Evolutionary conservation across 2,888 invertebrate species (phyloP), one percentile per base, ranked within the genome.

Genomic region (Tanypteryx hageni): DNA sequence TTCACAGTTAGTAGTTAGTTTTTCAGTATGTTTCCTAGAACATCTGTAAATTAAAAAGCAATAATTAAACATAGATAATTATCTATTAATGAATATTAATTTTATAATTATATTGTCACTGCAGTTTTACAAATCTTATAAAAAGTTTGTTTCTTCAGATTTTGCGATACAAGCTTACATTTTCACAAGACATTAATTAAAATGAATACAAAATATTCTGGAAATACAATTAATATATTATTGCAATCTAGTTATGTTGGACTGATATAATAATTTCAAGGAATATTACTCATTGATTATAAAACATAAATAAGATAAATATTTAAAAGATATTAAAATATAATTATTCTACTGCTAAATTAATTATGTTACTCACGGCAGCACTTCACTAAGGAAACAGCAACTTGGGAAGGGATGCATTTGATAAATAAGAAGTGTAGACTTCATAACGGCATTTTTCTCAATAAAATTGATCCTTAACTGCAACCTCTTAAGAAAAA

Each of bases 41-140:
- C 64, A 68, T 13, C 64, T 64, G 89, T 18, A 61, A 61, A 68
- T 13, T 44, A 89, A 18, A 31, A 89, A 18, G 59, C 44, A 61
- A 59, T 22, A 64, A 89, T 89, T 64, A 61, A 61, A 89, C 31
- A 89, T 27, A 64, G 56, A 64, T 64, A 64, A 31, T n/a, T n/a
- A n/a, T n/a, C n/a, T n/a, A n/a, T n/a, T 56, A 44, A n/a, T 57
- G 31, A 31, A 31, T 83, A 16, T 83, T 83, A 44, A 83, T 44
- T 83, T 57, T 83, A 56, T 57, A 83, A 16, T 56, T n/a, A 83
- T 7, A 57, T 56, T 57, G 16, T 57, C 83, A 56, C 11, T 56
- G 11, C 18, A 10, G 27, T 27, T 44, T 2, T 56, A 9, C 18
- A 10, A 57, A 83, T 10, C 18, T 9, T 18, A n/a, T 64, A 64